Conservation (phyloP, 1,140 invertebrate genomes). For the Callitettix versicolor region DNA sequence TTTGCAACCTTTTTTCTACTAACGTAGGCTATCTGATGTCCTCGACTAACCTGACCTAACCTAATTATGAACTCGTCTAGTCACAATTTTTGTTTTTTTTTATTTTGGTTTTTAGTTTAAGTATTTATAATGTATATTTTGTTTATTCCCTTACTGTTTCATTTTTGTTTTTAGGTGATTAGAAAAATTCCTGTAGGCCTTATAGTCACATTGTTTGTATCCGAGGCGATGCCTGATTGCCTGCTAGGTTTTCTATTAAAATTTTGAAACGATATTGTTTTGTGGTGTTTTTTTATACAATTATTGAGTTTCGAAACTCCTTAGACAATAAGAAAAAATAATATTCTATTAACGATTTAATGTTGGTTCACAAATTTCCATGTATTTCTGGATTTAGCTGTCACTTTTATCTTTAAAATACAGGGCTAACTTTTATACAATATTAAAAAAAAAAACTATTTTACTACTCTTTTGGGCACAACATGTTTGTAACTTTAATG, state of each 20-base stretch:
- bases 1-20: constrained; percentile 9
- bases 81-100: constrained; percentile 12
- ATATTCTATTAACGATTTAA: too few species aligned
- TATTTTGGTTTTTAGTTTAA: neutral
- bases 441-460: constrained; percentile 8
- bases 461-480: constrained; percentile 12
- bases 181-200: too few species aligned
- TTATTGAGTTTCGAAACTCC: neutral
- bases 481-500: constrained; percentile 8
- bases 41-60: constrained; percentile 12
- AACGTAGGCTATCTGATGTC: constrained; percentile 11
- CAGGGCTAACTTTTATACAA: constrained; percentile 6
- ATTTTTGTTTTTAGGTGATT: too few species aligned
- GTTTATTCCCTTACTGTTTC: too few species aligned
- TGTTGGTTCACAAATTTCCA: constrained; percentile 4
- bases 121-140: constrained; percentile 1
- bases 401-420: constrained; percentile 9
- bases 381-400: constrained; percentile 3
- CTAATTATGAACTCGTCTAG: constrained; percentile 2
- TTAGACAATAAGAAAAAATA: constrained; percentile 8
- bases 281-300: too few species aligned
- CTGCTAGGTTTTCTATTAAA: too few species aligned
- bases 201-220: too few species aligned
- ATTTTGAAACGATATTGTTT: too few species aligned
- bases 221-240: too few species aligned